Evolutionary conservation across 2,888 invertebrate genomes (phyloP).

Genomic region (Idaea aversata): DNA sequence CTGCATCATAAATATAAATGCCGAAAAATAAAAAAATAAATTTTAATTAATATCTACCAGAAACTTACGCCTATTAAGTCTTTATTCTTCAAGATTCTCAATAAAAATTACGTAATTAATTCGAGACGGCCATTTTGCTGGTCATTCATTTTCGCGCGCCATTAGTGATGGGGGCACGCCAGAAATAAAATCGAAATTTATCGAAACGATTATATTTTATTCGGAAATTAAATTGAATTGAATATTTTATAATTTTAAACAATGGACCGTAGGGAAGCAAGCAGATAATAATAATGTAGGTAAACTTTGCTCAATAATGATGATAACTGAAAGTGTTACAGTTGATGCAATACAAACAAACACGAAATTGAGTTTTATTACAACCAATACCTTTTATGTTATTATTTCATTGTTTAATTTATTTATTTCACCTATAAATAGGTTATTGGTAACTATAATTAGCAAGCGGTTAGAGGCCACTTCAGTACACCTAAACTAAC

Average conservation of each 20-base stretch:
- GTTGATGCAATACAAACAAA: constrained; percentile 80
- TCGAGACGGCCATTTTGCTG: background rate
- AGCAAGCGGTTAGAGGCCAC: too few relatives aligned
- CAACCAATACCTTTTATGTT: constrained; percentile 20
- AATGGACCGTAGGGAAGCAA: constrained; percentile 54
- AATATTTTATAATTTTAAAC: constrained; percentile 32
- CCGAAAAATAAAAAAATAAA: background rate
- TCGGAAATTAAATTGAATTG: constrained; percentile 4
- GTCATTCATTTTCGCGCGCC: background rate
- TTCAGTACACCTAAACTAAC: too few relatives aligned
- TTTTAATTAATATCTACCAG: background rate
- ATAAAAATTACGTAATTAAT: background rate
- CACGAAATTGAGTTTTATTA: constrained; percentile 71
- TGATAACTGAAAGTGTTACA: constrained; percentile 79
- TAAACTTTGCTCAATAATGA: constrained; percentile 80
- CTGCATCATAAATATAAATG: background rate
- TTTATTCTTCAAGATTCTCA: background rate
- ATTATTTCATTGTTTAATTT: constrained; percentile 14
- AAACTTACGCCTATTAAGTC: too few relatives aligned
- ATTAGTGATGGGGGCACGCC: background rate
- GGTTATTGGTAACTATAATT: background rate
- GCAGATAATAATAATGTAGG: constrained; percentile 79
- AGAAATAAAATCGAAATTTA: background rate
- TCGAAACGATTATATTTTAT: constrained; percentile 26
- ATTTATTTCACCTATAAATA: background rate